phyloP scores from a whole-genome alignment of 2,113 vertebrate genomes.

The Neotragus moschatus region DNA sequence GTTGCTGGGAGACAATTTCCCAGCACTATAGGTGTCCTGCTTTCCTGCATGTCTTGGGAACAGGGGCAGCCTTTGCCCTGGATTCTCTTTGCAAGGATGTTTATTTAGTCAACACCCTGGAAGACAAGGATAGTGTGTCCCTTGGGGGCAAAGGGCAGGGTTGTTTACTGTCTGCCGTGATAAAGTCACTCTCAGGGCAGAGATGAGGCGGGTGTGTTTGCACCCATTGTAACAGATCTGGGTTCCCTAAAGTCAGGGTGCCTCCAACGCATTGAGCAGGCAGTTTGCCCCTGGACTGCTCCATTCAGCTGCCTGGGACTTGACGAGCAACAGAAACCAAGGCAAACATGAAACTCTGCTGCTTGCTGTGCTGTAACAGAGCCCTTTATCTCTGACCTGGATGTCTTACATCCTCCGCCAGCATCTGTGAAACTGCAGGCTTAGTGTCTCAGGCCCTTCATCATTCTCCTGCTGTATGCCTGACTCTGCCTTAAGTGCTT shows the following conservation, averaged over 20 bases:
- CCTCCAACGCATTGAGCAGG: background rate
- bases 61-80: background rate
- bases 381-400: background rate
- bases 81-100: background rate
- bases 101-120: background rate
- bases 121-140: background rate
- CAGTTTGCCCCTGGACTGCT: background rate
- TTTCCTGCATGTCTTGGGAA: background rate
- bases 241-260: background rate
- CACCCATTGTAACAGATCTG: background rate
- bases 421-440: background rate
- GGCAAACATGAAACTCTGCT: too few relatives aligned
- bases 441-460: background rate
- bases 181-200: background rate
- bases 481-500: background rate
- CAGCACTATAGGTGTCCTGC: background rate
- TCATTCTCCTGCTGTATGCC: background rate
- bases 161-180: background rate
- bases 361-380: background rate
- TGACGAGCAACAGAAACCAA: background rate
- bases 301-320: fast-evolving
- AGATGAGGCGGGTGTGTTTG: background rate
- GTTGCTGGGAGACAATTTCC: background rate
- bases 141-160: background rate
- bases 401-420: background rate